These are phyloP conservation scores for Aurelia sp. DNA, from an alignment of 30 jellyfish, hydroid and myxozoan species.

Conservation along the genomic window DNA sequence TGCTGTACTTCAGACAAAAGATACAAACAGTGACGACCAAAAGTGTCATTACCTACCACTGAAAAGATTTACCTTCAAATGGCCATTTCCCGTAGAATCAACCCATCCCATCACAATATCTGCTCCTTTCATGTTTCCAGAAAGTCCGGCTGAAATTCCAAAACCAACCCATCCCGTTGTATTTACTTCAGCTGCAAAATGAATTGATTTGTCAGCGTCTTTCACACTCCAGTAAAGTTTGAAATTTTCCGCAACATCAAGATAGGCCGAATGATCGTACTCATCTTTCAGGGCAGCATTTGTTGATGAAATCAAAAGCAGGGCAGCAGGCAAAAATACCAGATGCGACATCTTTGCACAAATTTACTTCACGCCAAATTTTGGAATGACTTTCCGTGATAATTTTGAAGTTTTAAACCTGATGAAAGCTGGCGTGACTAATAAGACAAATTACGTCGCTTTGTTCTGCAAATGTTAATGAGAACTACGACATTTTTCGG, in stretches of 20 bases:
- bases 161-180: slow-evolving; percentile 75
- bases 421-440: too few species aligned
- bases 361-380: too few species aligned
- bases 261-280: slow-evolving; percentile 40
- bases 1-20: not conserved
- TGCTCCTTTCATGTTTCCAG: slow-evolving; percentile 66
- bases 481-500: too few species aligned
- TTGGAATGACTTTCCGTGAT: too few species aligned
- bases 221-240: slow-evolving; percentile 41
- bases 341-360: too few species aligned
- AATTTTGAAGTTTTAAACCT: too few species aligned
- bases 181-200: slow-evolving; percentile 51
- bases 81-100: slow-evolving; percentile 55
- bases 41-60: too few species aligned
- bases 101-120: slow-evolving; percentile 57
- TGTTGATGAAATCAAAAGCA: not conserved
- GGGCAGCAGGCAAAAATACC: not conserved
- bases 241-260: slow-evolving; percentile 35
- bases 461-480: too few species aligned
- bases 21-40: not conserved
- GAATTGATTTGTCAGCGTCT: slow-evolving; percentile 30
- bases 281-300: slow-evolving; percentile 11
- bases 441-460: too few species aligned
- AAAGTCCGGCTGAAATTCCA: slow-evolving; percentile 57
- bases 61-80: slow-evolving; percentile 13